These are phyloP conservation scores for Rhodophaea formosa DNA, from an alignment of 2,888 invertebrate species.

Conservation along the genomic window DNA sequence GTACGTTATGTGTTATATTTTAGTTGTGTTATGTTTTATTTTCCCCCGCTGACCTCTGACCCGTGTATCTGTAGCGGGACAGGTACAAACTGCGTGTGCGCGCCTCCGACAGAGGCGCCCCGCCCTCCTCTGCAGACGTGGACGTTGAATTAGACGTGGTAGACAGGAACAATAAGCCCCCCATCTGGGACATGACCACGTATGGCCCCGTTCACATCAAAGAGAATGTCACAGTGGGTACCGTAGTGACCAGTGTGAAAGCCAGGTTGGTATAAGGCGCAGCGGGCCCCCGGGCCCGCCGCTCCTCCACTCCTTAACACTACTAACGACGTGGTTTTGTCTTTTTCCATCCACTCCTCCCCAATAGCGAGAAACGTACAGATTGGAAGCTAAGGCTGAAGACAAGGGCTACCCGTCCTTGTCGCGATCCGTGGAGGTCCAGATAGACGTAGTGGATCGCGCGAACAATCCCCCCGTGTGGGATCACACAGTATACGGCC, in stretches of 20 bases:
- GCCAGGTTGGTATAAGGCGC: constrained; percentile 94
- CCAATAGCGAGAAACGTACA: constrained; percentile 97
- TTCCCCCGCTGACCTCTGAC: constrained; percentile 86
- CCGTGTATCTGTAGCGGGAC: constrained; percentile 94
- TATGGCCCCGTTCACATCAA: constrained; percentile 98
- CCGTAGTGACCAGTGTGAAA: constrained; percentile 98
- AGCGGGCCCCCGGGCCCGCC: constrained; percentile 76
- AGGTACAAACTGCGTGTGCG: constrained; percentile 97
- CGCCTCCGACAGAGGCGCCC: constrained; percentile 96
- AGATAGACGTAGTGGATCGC: constrained; percentile 98
- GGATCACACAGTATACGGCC: constrained; percentile 98
- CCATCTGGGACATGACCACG: constrained; percentile 96
- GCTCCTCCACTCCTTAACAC: constrained; percentile 79
- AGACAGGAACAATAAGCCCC: constrained; percentile 99
- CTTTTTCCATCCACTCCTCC: constrained; percentile 84
- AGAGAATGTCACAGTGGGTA: constrained; percentile 99
- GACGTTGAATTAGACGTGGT: constrained; percentile 99
- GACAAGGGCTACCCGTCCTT: constrained; percentile 98
- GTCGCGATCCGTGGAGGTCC: constrained; percentile 97
- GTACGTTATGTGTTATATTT: constrained; percentile 77
- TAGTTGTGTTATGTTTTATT: constrained; percentile 82
- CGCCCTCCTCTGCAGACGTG: constrained; percentile 96
- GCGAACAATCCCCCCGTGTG: constrained; percentile 98
- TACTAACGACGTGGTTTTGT: constrained; percentile 85
- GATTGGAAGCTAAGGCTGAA: constrained; percentile 98